Evolutionary conservation across 2,113 vertebrate species (phyloP).

Genomic region (Hippoglossus stenolepis): DNA sequence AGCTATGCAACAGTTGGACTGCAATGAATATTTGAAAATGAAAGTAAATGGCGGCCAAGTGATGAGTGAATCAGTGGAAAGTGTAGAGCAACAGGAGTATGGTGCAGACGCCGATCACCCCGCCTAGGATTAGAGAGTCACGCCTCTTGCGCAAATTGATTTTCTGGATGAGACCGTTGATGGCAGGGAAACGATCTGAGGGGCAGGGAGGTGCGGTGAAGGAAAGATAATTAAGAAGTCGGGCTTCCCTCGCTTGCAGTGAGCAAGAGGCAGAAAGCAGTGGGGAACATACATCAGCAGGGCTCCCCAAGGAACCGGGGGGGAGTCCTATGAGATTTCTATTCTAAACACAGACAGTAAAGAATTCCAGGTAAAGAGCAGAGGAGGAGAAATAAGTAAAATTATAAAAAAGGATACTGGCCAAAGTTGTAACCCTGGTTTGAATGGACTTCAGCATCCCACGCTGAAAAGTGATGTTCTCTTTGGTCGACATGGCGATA

Average conservation of each 20-base stretch:
- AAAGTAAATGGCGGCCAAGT: conserved; percentile 16
- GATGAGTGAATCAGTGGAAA: conserved; percentile 86
- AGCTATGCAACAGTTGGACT: conserved; percentile 4
- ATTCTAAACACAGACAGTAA: background rate
- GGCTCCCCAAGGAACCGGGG: background rate
- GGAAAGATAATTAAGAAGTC: conserved; percentile 64
- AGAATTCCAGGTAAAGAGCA: too few species aligned
- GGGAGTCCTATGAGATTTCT: background rate
- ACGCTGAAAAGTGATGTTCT: conserved; percentile 97
- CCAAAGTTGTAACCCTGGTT: conserved; percentile 95
- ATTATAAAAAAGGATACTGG: conserved; percentile 93
- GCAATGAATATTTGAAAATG: conserved; percentile 3
- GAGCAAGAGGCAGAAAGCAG: conserved; percentile 33
- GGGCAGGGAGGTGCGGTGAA: conserved; percentile 56
- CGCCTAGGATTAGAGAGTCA: conserved; percentile 93
- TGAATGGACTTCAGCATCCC: conserved; percentile 96
- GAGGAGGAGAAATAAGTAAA: too few species aligned
- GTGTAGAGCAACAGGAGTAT: conserved; percentile 93
- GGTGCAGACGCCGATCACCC: conserved; percentile 91
- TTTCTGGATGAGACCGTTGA: conserved; percentile 95
- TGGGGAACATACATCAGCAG: conserved; percentile 28
- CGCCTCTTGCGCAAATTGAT: conserved; percentile 96
- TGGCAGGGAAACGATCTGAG: conserved; percentile 93
- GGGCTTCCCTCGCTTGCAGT: conserved; percentile 18
- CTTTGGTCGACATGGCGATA: conserved; percentile 98